Base-by-base conservation (phyloP, 2,888 invertebrate genomes). In the Magallana nippona region DNA sequence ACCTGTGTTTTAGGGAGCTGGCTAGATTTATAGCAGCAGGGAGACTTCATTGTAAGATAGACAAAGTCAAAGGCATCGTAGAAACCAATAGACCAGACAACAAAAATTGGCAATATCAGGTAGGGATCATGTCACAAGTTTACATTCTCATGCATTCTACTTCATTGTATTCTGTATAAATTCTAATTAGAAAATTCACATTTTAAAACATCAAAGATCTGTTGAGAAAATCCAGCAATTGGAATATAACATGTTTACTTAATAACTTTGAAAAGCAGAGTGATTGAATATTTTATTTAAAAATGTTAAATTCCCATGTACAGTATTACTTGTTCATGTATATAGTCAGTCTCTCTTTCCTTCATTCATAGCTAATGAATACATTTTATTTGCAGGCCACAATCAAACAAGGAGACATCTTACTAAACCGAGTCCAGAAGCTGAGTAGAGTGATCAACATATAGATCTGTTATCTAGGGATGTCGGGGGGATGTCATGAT, bases 401-500 rank as follows among this genome's bases (percentile, higher is more conserved):
- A 91, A 98, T 99, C 88, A 99, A 99, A 93, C 99, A 99, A 94
- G 99, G 99, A 10, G 99, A 99, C 95, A 96, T 99, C 86, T 95
- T 99, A 13, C 96, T 99, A 86, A 99, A 99, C 95, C 96, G 99
- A 93, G 98, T 99, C 91, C 99, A 99, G 95, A 99, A 99, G 95
- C 96, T 99, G 85, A 99, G 99, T 90, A 96, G 99, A 94, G 99
- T 99, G 91, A 99, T 99, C 94, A 99, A 99, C 95, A 99, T 99
- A 80, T 92, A 83, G 32, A 71, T 15, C 22, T 22, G 44, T 44
- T 44, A 44, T 44, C 44, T 8, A 10, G 15, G 8, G 22, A n/a
- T 19, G 5, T 60, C 10, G 10, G 60, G 19, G 60, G 60, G 8
- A 60, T 5, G 60, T 60, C 60, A 2, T 19, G 10, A 60, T 71